Evolutionary conservation across 35 echinoderm and acorn worm genomes (phyloP), one percentile per base, ranked within the genome.

Genomic region (Stichopus chloronotus): DNA sequence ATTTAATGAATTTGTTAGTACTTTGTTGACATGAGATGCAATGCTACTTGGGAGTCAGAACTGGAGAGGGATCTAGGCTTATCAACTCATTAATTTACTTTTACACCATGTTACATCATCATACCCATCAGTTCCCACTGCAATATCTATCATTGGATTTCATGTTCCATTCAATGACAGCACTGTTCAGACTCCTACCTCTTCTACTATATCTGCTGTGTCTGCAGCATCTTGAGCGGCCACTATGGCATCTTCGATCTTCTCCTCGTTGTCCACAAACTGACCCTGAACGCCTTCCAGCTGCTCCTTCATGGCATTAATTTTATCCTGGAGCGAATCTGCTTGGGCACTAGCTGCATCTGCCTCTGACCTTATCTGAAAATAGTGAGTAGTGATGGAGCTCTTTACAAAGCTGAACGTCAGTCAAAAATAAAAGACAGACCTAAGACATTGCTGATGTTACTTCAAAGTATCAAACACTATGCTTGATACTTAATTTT

Each of bases 191-290:
- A 3, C 30, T 81, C 90, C 87, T 53, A 95, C 97, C 88, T 84
- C 16, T 59, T 76, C 65, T 71, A 86, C 93, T 52, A 86, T 58
- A 72, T 96, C 72, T 55, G 97, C 95, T 5, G 94, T 82, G 9
- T 90, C 16, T 12, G 91, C 79, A 21, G 97, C 97, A 63, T 59
- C 83, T 8, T 95, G 68, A 30, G 97, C 97, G 52, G 94, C 81
- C 43, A 90, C 56, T 5, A 59, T 76, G 13, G 97, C 97, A 12
- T 90, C 76, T 4, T 60, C 60, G 21, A 98, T 93, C 55, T 96
- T 96, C 22, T 90, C 87, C 78, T 86, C 78, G 86, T 98, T 96
- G 78, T 94, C 95, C 21, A 94, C 93, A 59, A 98, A 95, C 87
- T 86, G 65, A 9, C 87, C 63, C 79, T 96, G 95, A 13, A 98